Conservation (phyloP, 2,797 vertebrate genomes). For the Iguana delicatissima region DNA sequence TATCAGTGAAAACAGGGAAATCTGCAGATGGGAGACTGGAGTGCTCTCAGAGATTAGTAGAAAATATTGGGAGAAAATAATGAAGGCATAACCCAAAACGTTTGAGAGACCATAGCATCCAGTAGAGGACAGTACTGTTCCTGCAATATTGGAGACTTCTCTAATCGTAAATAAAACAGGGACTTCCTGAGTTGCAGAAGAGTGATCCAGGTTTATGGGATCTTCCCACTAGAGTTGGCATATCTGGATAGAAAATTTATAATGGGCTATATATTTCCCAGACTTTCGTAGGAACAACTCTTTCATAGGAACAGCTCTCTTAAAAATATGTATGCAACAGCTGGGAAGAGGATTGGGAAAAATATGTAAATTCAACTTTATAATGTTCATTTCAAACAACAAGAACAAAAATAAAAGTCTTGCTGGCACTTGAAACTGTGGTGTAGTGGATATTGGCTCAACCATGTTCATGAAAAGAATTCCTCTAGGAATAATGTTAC, state of each 20-base stretch:
- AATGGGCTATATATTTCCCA: background rate
- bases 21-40: constrained; percentile 5
- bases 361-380: too few species aligned
- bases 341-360: too few species aligned
- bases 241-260: background rate
- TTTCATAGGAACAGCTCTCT: background rate
- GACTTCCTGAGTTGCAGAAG: background rate
- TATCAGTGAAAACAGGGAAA: background rate
- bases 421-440: too few species aligned
- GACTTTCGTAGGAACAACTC: background rate
- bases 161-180: background rate
- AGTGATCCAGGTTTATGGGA: background rate
- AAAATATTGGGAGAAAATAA: background rate
- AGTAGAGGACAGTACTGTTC: background rate
- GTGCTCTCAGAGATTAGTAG: background rate
- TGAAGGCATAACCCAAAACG: constrained; percentile 3
- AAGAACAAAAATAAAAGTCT: too few species aligned
- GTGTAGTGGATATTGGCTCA: background rate
- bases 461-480: background rate
- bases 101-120: background rate
- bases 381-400: too few species aligned
- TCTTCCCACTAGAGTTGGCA: background rate
- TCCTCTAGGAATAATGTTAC: background rate
- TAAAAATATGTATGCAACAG: background rate
- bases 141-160: background rate